These are phyloP conservation scores for Rhopilema esculentum DNA, from an alignment of 30 jellyfish, hydroid and myxozoan species.

Conservation along the genomic window DNA sequence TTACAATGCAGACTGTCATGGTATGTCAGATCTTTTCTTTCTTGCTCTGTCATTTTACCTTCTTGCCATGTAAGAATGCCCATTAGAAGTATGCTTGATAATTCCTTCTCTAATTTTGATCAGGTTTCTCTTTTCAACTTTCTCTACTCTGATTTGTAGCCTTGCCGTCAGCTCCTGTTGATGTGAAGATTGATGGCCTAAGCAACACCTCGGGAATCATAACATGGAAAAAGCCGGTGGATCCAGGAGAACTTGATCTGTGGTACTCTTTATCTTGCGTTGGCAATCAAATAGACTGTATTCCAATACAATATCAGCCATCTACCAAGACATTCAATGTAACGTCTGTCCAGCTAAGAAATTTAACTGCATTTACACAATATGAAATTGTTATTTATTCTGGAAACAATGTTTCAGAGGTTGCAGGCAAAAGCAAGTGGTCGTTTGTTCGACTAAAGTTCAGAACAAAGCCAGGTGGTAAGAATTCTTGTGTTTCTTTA, in stretches of 20 bases:
- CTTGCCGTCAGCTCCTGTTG: slow-evolving; percentile 27
- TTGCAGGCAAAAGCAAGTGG: slow-evolving; percentile 13
- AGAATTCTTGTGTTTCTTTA: background rate
- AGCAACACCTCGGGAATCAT: slow-evolving; percentile 31
- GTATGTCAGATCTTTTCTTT: background rate
- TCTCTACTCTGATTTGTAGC: no score
- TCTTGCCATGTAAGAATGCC: no score
- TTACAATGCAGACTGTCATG: slow-evolving; percentile 19
- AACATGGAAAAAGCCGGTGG: slow-evolving; percentile 38
- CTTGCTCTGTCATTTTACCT: background rate
- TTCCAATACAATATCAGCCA: slow-evolving; percentile 1
- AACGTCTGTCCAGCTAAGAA: background rate
- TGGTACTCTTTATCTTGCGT: slow-evolving; percentile 32
- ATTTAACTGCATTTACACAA: slow-evolving; percentile 20
- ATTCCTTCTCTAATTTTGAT: no score
- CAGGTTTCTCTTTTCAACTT: background rate
- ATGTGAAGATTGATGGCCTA: background rate
- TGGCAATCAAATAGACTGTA: background rate
- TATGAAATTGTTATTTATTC: slow-evolving; percentile 18
- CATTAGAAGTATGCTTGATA: no score
- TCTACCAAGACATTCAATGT: background rate
- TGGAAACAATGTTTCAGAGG: slow-evolving; percentile 4
- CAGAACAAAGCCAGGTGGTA: slow-evolving; percentile 14
- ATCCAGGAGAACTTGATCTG: slow-evolving; percentile 8
- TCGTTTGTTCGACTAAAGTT: background rate